phyloP scores from a whole-genome alignment of 2,888 invertebrate genomes.

The Acleris holmiana region DNA sequence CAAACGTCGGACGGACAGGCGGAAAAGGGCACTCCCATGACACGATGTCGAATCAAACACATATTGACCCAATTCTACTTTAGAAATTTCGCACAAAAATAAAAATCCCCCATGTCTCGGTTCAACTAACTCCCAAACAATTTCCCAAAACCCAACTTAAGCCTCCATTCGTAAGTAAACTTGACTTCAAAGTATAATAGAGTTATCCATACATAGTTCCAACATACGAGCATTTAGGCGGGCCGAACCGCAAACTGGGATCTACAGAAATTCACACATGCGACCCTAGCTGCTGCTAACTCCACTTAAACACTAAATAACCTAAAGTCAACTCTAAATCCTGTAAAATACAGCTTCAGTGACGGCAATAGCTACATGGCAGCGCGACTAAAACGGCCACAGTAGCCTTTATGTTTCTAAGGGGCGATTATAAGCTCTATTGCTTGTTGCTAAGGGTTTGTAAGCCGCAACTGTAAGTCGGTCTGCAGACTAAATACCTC shows the following conservation, averaged over 20 bases:
- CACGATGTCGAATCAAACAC: no score
- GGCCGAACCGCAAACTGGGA: constrained; percentile 64
- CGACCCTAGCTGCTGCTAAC: constrained; percentile 45
- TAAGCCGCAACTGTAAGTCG: neutral
- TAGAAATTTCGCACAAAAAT: no score
- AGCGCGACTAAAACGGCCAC: constrained; percentile 7
- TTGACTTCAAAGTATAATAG: constrained; percentile 28
- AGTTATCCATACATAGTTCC: constrained; percentile 29
- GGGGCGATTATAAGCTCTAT: neutral
- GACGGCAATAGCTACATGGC: neutral
- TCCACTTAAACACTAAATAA: neutral
- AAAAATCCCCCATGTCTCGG: no score
- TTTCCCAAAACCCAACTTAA: constrained; percentile 7
- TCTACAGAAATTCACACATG: constrained; percentile 67
- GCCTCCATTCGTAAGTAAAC: constrained; percentile 19
- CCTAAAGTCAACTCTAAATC: neutral
- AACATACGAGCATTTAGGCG: constrained; percentile 56
- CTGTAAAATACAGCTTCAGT: neutral
- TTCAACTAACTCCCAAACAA: constrained; percentile 8
- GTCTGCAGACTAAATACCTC: constrained; percentile 36
- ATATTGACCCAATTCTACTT: no score
- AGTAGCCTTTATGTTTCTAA: neutral
- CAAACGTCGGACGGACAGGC: no score
- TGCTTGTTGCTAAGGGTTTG: neutral
- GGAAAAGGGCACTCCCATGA: no score